Percentiles rank a stretch among this genome's conserved stretches.
These are phyloP conservation scores for Drosophila pseudoobscura DNA, from an alignment of 1,140 invertebrate genomes.

Conservation along the genomic window DNA sequence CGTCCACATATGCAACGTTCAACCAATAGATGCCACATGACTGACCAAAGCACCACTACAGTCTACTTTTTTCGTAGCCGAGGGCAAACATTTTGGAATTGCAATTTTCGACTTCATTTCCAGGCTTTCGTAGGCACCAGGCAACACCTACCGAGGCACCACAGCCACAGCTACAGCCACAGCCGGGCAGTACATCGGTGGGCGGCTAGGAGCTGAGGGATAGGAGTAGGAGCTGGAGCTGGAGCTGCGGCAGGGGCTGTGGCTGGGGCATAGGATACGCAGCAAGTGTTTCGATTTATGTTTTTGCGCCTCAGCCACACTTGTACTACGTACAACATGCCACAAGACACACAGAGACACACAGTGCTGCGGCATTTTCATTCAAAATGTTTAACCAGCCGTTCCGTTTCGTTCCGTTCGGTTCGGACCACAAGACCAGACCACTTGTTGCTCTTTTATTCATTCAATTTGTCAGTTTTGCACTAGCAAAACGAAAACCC, in stretches of 20 bases:
- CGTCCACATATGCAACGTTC: slow-evolving; percentile 15
- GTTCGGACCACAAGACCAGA: slow-evolving; percentile 32
- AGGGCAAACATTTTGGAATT: slow-evolving; percentile 81
- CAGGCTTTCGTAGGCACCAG: slow-evolving; percentile 48
- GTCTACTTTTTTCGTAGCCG: slow-evolving; percentile 59
- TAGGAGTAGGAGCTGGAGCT: slow-evolving; percentile 3
- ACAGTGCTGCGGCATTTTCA: slow-evolving; percentile 65
- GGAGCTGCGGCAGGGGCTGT: slow-evolving; percentile 9
- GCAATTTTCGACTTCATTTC: slow-evolving; percentile 82
- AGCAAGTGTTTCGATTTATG: slow-evolving; percentile 81
- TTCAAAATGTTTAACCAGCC: slow-evolving; percentile 79
- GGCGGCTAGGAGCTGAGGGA: slow-evolving; percentile 18
- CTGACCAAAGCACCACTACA: slow-evolving; percentile 54
- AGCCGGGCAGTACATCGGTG: slow-evolving; percentile 30
- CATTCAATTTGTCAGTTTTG: slow-evolving; percentile 83
- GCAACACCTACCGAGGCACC: slow-evolving; percentile 72
- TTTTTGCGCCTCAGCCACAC: slow-evolving; percentile 69
- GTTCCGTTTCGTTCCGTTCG: background rate
- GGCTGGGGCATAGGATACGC: slow-evolving; percentile 25
- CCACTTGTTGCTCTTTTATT: slow-evolving; percentile 83
- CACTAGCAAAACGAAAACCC: slow-evolving; percentile 52
- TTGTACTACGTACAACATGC: background rate
- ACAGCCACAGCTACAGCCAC: slow-evolving; percentile 39
- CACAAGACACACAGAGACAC: slow-evolving; percentile 38
- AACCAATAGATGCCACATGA: slow-evolving; percentile 72